Base-by-base conservation (phyloP, 2,888 invertebrate species). In the Parnassius smintheus region DNA sequence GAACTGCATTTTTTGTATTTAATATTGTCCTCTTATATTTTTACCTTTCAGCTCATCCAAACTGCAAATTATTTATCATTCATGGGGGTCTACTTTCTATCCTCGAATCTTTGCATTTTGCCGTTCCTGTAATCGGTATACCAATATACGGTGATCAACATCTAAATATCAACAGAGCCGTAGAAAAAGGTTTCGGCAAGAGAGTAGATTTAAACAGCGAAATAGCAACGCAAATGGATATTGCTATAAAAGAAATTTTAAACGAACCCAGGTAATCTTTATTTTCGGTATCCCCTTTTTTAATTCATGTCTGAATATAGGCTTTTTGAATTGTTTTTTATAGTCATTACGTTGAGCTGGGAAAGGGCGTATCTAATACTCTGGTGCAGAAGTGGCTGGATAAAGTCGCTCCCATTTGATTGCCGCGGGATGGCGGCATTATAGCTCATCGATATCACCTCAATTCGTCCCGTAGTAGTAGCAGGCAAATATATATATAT, bases 81-180 rank as follows among this genome's bases (percentile, higher is more conserved):
- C 85, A 85, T 61, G 85, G 84, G 8, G 86, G 85, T 18, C 69
- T 80, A 0, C 70, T 84, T 0, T 85, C 86, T 2, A 56, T 75
- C 1, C 77, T 75, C 1, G 86, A 86, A 46, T 69, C 82, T 0
- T 22, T 83, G 2, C 73, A 77, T 48, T 81, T 76, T 46, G 85
- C 77, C 9, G 72, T 77, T 0, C 85, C 86, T 1, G 67, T 82
- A 0, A 78, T 86, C n/a, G 75, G 76, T 12, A 72, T 86, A 9
- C 86, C 86, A 7, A 71, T 80, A 3, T 83, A 76, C n/a, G 80
- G 67, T 11, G 86, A 86, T 56, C 85, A 86, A 68, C 81, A 76
- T 54, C 46, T 72, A 0, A 86, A 86, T 50, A 70, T 77, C 0
- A 70, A 74, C 1, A 75, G 75, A 61, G 80, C 75, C 2, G 76